A percentile compares a stretch with the other conserved stretches of the same genome.
These are phyloP conservation scores for Lepilemur septentrionalis DNA, from an alignment of 2,797 vertebrate species.

Conservation along the genomic window DNA sequence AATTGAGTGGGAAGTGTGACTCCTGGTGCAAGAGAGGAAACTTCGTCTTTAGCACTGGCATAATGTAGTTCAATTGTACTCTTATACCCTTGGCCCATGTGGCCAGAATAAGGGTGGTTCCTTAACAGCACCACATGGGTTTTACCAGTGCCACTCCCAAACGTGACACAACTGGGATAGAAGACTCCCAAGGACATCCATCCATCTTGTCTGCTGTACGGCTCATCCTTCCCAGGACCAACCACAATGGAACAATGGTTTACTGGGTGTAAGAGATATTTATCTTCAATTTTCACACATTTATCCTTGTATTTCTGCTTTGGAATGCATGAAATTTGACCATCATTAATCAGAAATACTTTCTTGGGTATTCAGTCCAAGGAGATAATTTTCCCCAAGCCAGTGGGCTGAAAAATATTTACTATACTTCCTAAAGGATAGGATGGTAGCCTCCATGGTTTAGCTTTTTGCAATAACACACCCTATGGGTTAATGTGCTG, in stretches of 20 bases:
- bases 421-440: conserved; percentile 3
- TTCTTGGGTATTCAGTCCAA: neutral
- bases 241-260: neutral
- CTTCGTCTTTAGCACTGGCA: neutral
- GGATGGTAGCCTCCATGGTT: neutral
- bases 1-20: neutral
- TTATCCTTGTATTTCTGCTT: conserved; percentile 42
- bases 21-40: neutral
- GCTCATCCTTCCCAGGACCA: neutral
- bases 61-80: neutral
- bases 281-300: neutral
- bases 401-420: conserved; percentile 2
- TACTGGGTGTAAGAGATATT: neutral
- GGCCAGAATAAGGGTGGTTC: neutral
- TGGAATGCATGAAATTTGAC: neutral
- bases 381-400: neutral
- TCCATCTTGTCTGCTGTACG: neutral
- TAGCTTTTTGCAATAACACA: conserved; percentile 61
- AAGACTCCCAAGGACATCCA: neutral
- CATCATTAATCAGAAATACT: conserved; percentile 45
- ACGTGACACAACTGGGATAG: neutral
- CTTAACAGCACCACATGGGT: neutral
- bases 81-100: neutral
- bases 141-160: neutral
- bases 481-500: conserved; percentile 62